A percentile compares a stretch with the other conserved stretches of the same genome.
These are phyloP conservation scores for Caprella mutica DNA, from an alignment of 2,888 invertebrate genomes.

Conservation along the genomic window DNA sequence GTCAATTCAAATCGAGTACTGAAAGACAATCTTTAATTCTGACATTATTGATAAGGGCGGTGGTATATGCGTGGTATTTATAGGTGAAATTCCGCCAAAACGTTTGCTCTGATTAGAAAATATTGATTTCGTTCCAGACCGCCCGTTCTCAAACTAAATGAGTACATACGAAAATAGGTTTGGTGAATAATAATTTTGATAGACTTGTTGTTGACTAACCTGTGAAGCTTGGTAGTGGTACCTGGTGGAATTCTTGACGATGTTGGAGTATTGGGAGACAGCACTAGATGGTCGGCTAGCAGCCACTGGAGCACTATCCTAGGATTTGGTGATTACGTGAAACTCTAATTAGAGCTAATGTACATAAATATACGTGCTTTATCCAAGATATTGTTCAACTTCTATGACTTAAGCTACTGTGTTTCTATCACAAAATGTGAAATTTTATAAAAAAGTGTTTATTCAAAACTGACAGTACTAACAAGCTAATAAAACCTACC, in stretches of 20 bases:
- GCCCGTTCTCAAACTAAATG: not conserved
- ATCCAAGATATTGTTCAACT: too few species aligned
- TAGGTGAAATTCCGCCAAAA: not conserved
- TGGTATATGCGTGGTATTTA: not conserved
- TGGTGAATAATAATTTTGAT: not conserved
- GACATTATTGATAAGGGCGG: too few species aligned
- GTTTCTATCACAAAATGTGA: too few species aligned
- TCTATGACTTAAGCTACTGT: too few species aligned
- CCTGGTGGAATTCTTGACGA: conserved; percentile 29
- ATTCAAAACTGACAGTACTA: too few species aligned
- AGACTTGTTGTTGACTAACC: not conserved
- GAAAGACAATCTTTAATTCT: too few species aligned
- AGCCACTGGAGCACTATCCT: conserved; percentile 19
- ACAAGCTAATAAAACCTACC: not conserved
- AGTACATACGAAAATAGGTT: not conserved
- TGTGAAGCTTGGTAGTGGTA: conserved; percentile 17
- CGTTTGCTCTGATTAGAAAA: not conserved
- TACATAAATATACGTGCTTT: too few species aligned
- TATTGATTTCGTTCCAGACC: not conserved
- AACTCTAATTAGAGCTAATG: too few species aligned
- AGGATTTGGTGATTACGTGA: too few species aligned
- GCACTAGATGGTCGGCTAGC: conserved; percentile 25
- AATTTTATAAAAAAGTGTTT: too few species aligned
- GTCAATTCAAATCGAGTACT: too few species aligned
- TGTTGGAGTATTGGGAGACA: conserved; percentile 27